Evolutionary conservation across 2,888 invertebrate genomes (phyloP), one percentile per base, ranked within the genome.

Genomic region (Andrena dorsata): DNA sequence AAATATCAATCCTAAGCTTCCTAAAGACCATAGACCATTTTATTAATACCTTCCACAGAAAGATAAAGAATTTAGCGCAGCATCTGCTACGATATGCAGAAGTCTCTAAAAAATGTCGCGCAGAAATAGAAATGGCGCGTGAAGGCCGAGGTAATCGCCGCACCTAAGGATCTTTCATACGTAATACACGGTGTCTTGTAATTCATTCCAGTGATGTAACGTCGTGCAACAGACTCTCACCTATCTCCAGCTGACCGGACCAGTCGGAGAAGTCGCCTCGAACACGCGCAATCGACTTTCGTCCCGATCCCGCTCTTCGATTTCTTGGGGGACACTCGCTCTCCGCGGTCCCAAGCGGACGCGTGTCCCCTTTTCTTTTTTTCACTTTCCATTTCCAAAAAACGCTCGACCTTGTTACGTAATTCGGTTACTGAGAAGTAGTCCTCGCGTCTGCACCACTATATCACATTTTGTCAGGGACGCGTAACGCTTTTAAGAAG

Each of bases 171-270:
- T 64, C 35, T 23, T 35, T 71, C 26, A n/a, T 64, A 61, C 71
- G 72, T 47, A 60, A 77, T 56, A 63, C 7, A 41, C 26, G 28
- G 26, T 60, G 56, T 71, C 74, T 74, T 66, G 77, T 77, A 73
- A 82, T 83, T 85, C 75, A n/a, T 66, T 16, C 16, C 26, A 70
- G 70, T 87, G 82, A 84, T 65, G 80, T 79, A 87, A 87, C 75
- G 73, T 3, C 30, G 80, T 82, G 41, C 41, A 64, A 85, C 80
- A 78, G 63, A 83, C 85, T 86, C 85, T 87, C 87, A 82, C 87
- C 82, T 79, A 79, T 80, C 83, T 71, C 71, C 74, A 30, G 68
- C 70, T 58, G 83, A 74, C 61, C 79, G 73, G 63, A 75, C 60
- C 51, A 60, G 49, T 66, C 56, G 32, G 61, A 47, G 76, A 81